phyloP scores from a whole-genome alignment of 2,113 vertebrate species.

The Alouatta palliata region DNA sequence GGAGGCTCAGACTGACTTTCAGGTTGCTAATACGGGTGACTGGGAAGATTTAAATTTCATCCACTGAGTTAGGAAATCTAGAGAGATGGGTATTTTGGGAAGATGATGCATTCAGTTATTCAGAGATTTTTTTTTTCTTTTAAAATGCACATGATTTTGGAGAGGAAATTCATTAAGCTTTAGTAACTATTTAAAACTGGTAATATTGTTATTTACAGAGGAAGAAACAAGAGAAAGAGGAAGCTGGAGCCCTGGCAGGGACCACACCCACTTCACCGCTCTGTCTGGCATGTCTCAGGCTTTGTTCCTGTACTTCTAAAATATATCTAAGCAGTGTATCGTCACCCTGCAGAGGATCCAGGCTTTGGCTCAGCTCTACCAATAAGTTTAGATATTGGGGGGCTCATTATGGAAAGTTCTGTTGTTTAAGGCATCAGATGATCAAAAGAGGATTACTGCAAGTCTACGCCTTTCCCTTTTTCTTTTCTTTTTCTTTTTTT shows the following conservation, averaged over 20 bases:
- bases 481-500: not conserved
- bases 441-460: not conserved
- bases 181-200: not conserved
- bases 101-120: constrained; percentile 16
- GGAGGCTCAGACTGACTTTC: not conserved
- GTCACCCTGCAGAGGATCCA: not conserved
- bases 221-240: not conserved
- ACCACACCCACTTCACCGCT: not conserved
- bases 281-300: not conserved
- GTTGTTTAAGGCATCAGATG: not conserved
- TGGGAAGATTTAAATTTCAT: not conserved
- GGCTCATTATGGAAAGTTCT: not conserved
- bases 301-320: not conserved
- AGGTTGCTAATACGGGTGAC: not conserved
- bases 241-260: not conserved
- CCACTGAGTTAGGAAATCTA: not conserved
- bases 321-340: not conserved
- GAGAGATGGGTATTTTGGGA: not conserved
- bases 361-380: not conserved
- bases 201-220: not conserved
- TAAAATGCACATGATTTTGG: not conserved
- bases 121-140: constrained; percentile 38
- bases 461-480: not conserved
- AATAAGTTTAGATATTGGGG: not conserved
- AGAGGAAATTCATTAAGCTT: not conserved